phyloP scores from a whole-genome alignment of 2,888 invertebrate genomes.

The Kryphioiulus occultus region DNA sequence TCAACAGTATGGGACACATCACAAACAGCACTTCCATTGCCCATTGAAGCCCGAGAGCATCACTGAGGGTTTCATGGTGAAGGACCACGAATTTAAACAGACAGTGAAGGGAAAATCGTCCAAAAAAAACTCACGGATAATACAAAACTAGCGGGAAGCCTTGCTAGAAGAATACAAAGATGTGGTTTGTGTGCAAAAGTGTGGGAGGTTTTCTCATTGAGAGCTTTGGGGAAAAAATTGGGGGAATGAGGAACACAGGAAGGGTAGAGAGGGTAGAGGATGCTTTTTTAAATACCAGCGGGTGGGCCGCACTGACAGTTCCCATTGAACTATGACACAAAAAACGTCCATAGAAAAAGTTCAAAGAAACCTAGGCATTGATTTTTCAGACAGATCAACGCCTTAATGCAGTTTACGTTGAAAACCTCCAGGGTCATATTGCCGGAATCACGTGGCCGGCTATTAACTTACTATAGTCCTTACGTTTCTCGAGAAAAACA shows the following conservation, averaged over 20 bases:
- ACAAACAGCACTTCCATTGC: not conserved
- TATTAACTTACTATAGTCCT: not conserved
- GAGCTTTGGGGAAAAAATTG: constrained; percentile 1
- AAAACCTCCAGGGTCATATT: constrained; percentile 36
- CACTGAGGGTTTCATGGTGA: not conserved
- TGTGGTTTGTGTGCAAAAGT: constrained; percentile 33
- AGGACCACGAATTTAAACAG: constrained; percentile 7
- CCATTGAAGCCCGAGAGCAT: not conserved
- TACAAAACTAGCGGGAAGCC: not conserved
- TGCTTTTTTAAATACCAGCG: constrained; percentile 36
- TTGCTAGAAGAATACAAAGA: not conserved
- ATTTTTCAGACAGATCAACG: constrained; percentile 35
- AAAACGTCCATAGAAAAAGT: not conserved
- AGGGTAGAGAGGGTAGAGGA: constrained; percentile 30
- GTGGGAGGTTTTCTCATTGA: constrained; percentile 40
- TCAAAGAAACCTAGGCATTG: constrained; percentile 10
- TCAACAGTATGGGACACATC: not conserved
- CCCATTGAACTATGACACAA: constrained; percentile 3
- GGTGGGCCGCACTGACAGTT: constrained; percentile 20
- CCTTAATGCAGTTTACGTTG: not conserved
- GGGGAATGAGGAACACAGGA: constrained; percentile 18
- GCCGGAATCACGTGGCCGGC: not conserved
- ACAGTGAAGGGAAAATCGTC: not conserved
- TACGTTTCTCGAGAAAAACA: not conserved
- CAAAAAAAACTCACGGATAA: not conserved